Conservation (phyloP, 1,140 invertebrate species). For the Papilio dardanus region DNA sequence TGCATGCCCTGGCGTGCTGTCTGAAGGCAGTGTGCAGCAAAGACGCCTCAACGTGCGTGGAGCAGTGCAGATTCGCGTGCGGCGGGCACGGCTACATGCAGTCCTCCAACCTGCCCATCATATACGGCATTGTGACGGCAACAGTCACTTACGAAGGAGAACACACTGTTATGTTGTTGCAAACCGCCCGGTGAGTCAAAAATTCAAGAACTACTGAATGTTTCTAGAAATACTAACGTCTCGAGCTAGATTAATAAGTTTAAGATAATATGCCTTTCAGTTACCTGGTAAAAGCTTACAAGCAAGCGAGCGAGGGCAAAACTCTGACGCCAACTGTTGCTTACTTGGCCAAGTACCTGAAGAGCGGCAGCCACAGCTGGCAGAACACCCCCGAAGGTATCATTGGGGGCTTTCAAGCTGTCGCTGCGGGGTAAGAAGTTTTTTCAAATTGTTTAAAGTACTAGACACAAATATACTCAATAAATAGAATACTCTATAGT, state of each 20-base stretch:
- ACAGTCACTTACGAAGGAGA: conserved; percentile 97
- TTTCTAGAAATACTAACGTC: too few species aligned
- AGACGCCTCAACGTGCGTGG: conserved; percentile 87
- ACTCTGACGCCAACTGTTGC: conserved; percentile 39
- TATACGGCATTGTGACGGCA: conserved; percentile 91
- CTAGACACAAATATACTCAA: too few species aligned
- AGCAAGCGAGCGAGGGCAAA: conserved; percentile 68
- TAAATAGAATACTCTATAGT: too few species aligned
- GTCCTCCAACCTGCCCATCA: conserved; percentile 91
- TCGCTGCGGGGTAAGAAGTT: conserved; percentile 45
- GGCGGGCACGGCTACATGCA: conserved; percentile 97
- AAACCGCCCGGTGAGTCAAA: conserved; percentile 89
- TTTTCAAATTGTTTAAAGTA: background rate
- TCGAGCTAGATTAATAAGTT: too few species aligned
- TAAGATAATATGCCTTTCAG: conserved; percentile 65
- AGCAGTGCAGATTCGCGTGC: conserved; percentile 92
- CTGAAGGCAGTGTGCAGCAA: conserved; percentile 93
- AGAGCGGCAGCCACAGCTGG: conserved; percentile 37
- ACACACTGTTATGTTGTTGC: conserved; percentile 95
- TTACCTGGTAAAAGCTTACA: conserved; percentile 88
- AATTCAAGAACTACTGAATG: background rate
- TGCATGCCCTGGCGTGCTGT: conserved; percentile 96
- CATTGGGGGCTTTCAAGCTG: conserved; percentile 43
- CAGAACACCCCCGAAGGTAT: conserved; percentile 42
- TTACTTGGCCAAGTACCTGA: conserved; percentile 40